A percentile compares a stretch with the other conserved stretches of the same genome.
phyloP scores from a whole-genome alignment of 2,113 vertebrate species.

The Rhinopomastus cyanomelas region DNA sequence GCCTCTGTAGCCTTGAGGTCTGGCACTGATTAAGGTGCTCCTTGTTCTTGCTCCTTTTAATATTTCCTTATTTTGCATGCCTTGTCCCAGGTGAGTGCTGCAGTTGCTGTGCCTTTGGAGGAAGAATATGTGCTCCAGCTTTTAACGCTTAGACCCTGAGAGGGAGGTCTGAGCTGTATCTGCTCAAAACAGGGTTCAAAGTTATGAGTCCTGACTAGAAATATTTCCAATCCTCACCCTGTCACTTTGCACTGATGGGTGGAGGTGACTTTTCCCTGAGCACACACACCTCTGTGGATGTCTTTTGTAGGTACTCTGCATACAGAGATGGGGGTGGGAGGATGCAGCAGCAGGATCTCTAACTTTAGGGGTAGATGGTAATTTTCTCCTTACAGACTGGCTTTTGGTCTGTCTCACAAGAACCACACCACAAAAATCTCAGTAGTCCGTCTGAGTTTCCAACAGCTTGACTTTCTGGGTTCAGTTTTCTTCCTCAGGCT shows the following conservation, averaged over 20 bases:
- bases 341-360: neutral
- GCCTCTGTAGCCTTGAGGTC: conserved; percentile 8
- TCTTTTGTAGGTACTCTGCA: neutral
- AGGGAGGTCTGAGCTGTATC: neutral
- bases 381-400: neutral
- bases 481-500: neutral
- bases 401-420: neutral
- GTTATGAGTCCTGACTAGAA: neutral
- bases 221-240: neutral
- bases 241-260: neutral
- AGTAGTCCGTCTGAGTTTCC: neutral
- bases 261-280: neutral
- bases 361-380: neutral
- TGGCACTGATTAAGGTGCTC: neutral
- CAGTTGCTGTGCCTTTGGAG: neutral
- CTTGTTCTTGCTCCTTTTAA: neutral
- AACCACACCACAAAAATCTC: neutral
- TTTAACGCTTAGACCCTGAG: neutral
- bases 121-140: neutral
- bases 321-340: neutral
- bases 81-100: neutral
- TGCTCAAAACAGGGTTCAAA: neutral
- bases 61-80: conserved; percentile 5
- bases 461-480: neutral
- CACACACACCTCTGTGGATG: neutral